A percentile compares a stretch with the other conserved stretches of the same genome.
Conservation (phyloP, 2,797 vertebrate genomes). For the Propithecus perrieri region DNA sequence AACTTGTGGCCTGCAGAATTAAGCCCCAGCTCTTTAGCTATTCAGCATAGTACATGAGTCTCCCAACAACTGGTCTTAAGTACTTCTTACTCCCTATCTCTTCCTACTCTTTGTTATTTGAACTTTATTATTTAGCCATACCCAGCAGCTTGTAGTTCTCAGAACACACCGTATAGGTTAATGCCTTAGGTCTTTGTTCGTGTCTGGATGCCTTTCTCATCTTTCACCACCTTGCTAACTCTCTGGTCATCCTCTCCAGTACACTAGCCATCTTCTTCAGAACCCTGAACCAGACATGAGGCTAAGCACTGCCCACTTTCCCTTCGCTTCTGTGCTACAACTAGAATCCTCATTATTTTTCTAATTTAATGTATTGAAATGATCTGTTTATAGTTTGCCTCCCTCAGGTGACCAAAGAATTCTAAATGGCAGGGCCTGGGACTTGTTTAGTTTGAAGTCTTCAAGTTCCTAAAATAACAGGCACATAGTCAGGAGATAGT, state of each 20-base stretch:
- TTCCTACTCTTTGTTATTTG: background rate
- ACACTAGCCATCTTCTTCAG: background rate
- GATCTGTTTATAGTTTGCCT: background rate
- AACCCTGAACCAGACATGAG: background rate
- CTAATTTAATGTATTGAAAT: background rate
- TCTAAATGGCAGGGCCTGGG: background rate
- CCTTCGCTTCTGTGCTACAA: background rate
- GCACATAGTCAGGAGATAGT: background rate
- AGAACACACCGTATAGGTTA: background rate
- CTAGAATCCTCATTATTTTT: background rate
- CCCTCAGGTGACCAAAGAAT: background rate
- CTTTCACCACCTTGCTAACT: background rate
- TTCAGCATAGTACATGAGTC: background rate
- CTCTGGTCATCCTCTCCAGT: background rate
- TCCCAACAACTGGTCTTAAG: background rate
- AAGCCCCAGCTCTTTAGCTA: background rate
- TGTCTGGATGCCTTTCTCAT: background rate
- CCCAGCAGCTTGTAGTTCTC: background rate
- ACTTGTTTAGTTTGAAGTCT: background rate
- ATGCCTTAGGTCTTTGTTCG: background rate
- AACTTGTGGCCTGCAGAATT: background rate
- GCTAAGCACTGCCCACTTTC: background rate
- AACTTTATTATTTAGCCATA: background rate
- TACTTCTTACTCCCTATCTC: background rate
- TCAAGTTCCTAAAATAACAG: background rate